Base-by-base conservation (phyloP, 2,797 vertebrate species). In the Aphelocoma californica region DNA sequence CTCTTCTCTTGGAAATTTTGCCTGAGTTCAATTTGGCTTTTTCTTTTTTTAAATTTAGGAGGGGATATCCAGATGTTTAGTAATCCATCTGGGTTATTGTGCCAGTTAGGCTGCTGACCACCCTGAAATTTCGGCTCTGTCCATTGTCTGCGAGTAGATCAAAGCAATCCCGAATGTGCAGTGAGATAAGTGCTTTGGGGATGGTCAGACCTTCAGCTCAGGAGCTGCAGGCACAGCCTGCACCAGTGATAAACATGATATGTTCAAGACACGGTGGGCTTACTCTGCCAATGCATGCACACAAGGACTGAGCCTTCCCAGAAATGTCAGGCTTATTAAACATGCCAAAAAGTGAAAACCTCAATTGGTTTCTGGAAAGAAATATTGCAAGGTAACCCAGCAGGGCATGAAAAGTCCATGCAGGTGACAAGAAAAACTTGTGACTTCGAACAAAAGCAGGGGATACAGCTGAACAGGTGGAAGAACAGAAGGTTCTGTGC, bases 31-130 rank as follows among this genome's bases (percentile, higher is more conserved):
- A 53, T 61, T 50, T 78, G 36, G 56, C 36, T 16, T 20, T 21
- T 45, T 36, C 53, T 61, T 25, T 47, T 48, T 45, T 67, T 50
- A 8, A 11, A 60, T 66, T 67, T 70, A 69, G 45, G 36, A 47
- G 6, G 74, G 36, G 34, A 61, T 86, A 54, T 92, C 72, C 90
- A 95, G 87, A 88, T 91, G 79, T 90, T 86, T 78, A 81, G 91
- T 86, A 93, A 64, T 53, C 38, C 69, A 72, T 1, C 26, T 6
- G 57, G 25, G 47, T 78, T 90, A 44, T 58, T 64, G 65, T 87
- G 75, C 89, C 85, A 81, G 72, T 65, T 78, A 64, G 72, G 48
- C 75, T 90, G 79, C 79, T 93, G 93, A 72, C 85, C 90, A 88
- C 92, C 91, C 85, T 78, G 82, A 69, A 94, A 86, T 38, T 36